Evolutionary conservation across 37 sponge, comb jelly and placozoan species (phyloP).

Genomic region (Hexactinellida sp.): DNA sequence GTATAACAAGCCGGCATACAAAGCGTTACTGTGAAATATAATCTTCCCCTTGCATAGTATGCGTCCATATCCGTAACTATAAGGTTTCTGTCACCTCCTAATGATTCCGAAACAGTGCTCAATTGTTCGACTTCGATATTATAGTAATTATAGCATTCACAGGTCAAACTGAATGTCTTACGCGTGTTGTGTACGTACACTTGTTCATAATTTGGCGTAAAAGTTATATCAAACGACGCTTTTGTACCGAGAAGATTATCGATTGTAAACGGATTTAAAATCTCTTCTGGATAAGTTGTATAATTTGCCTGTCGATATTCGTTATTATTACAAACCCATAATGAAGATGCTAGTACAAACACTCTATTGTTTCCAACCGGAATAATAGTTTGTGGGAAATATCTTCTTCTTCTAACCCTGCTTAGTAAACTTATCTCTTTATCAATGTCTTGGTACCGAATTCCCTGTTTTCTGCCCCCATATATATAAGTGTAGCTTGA

Average conservation of each 20-base stretch:
- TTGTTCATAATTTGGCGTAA: background rate
- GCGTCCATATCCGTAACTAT: background rate
- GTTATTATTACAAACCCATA: background rate
- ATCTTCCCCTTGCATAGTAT: background rate
- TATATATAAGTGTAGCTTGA: background rate
- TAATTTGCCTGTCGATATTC: background rate
- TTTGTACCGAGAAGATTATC: background rate
- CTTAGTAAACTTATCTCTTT: background rate
- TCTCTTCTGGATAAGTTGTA: background rate
- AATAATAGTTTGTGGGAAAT: background rate
- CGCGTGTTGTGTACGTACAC: background rate
- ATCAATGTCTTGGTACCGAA: background rate
- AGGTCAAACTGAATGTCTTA: background rate
- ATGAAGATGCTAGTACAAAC: background rate
- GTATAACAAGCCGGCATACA: constrained; percentile 1
- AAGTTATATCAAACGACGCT: background rate
- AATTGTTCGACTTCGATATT: background rate
- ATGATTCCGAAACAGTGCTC: background rate
- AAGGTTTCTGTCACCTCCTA: background rate
- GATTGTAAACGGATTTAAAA: constrained; percentile 10
- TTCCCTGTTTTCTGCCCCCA: background rate
- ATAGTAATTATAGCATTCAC: background rate
- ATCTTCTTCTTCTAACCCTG: background rate
- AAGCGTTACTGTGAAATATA: background rate
- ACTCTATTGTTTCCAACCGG: background rate